Percentiles rank a stretch among this genome's conserved stretches.
phyloP scores from a whole-genome alignment of 2,797 vertebrate species.

The Chiloscyllium punctatum region DNA sequence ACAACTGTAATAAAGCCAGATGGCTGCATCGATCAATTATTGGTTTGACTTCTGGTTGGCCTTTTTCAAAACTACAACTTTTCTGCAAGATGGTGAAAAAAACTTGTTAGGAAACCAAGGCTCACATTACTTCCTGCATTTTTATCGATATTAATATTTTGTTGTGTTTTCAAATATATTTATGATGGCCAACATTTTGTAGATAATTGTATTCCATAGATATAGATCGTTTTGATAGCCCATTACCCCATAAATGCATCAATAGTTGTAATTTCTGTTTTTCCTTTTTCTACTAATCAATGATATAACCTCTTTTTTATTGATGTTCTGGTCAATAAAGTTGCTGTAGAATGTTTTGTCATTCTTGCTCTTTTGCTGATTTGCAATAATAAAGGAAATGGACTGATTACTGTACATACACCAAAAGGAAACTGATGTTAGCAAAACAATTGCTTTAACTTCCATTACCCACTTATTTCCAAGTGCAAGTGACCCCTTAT shows the following conservation, averaged over 20 bases:
- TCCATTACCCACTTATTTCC: background rate
- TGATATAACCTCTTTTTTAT: conserved; percentile 6
- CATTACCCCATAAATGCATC: conserved; percentile 2
- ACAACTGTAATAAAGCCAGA: background rate
- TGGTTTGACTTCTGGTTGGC: background rate
- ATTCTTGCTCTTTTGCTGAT: conserved; percentile 10
- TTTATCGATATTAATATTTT: conserved; percentile 4
- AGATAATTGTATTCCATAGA: background rate
- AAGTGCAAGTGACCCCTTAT: background rate
- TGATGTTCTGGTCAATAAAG: conserved; percentile 2
- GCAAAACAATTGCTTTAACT: background rate
- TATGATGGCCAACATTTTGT: background rate
- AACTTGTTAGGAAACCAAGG: background rate
- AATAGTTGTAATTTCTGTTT: background rate
- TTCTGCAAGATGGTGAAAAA: conserved; percentile 11
- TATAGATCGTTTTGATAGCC: background rate
- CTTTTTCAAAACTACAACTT: background rate
- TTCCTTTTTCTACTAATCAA: conserved; percentile 18
- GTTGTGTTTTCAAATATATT: background rate
- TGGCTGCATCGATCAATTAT: background rate
- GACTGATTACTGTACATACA: background rate
- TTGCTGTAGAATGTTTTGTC: background rate
- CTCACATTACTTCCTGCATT: background rate
- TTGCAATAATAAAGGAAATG: conserved; percentile 6
- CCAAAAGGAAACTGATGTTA: background rate